Base-by-base conservation (phyloP, 1,140 invertebrate species). In the Drosophila guanche region DNA sequence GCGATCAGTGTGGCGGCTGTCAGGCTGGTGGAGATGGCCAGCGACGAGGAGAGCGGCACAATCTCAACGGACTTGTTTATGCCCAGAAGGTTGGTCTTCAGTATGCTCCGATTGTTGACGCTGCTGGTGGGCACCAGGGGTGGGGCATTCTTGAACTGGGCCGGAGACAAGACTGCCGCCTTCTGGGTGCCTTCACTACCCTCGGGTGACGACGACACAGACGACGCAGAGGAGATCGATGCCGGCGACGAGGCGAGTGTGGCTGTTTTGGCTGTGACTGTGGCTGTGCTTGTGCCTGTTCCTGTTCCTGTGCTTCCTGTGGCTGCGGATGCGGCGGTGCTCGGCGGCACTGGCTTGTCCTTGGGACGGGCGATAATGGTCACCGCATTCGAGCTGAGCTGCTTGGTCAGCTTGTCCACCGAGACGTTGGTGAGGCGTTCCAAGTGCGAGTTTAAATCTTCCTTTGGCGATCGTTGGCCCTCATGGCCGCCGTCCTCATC, bases 321-420 rank as follows among this genome's bases (percentile, higher is more conserved):
- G 52, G 40, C 5, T 22, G 47, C 29, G 4, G 53, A 33, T 20
- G 45, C 5, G 23, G 42, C 5, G 23, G 42, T 46, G 22, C n/a
- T 63, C 14, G 52, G 51, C 25, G 65, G 41, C 20, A 40, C 14
- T 40, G 59, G 40, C 29, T 63, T 65, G 2, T 90, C 89, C 62
- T 90, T 91, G 23, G 90, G 86, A 4, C 90, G 76, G 12, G 90
- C 90, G 14, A 73, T 91, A 5, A 91, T 91, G 12, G 90, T 91
- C 0, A 91, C 90, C 5, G 90, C 89, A 73, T 91, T 91, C 2
- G 89, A 81, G 53, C 83, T 91, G 5, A 91, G 74, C 53, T 91
- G 90, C 51, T 90, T 90, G 23, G 86, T 90, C 25, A 91, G 51
- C 57, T 91, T 91, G 42, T 91, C 86, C 5, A 91, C 86, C 6